Conservation (phyloP, 2,113 vertebrate genomes). For the Riparia riparia region DNA sequence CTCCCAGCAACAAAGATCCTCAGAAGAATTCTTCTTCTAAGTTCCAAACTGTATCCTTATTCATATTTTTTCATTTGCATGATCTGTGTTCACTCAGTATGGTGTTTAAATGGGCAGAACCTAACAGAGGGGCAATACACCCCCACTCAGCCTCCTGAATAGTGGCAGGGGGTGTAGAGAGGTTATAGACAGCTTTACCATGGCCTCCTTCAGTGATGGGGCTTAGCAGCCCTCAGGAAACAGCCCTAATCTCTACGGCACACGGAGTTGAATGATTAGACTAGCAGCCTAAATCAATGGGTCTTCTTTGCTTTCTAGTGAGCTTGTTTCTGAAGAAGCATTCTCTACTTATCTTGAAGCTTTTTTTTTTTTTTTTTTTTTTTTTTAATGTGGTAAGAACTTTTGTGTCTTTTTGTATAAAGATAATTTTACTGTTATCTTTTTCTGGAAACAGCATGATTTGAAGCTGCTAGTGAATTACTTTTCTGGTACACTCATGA, state of each 20-base stretch:
- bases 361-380: neutral
- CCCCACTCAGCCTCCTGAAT: neutral
- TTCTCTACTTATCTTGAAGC: neutral
- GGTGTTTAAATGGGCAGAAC: neutral
- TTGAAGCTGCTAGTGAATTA: neutral
- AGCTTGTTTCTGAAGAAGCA: neutral
- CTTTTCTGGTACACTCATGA: neutral
- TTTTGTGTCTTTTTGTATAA: neutral
- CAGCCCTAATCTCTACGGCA: neutral
- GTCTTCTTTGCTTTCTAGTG: neutral
- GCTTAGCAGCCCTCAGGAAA: neutral
- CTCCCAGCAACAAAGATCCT: neutral
- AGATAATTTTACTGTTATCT: neutral
- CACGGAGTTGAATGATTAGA: neutral
- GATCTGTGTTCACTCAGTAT: neutral
- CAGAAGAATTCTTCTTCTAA: neutral
- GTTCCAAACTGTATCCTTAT: neutral
- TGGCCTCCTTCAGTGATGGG: neutral
- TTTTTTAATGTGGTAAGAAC: neutral
- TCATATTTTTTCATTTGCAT: neutral
- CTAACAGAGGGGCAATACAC: neutral
- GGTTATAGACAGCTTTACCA: neutral
- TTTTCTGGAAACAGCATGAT: neutral
- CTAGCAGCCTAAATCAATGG: neutral
- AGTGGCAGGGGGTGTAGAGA: neutral